Evolutionary conservation across 2,888 invertebrate genomes (phyloP).

Genomic region (Cerastoderma edule): DNA sequence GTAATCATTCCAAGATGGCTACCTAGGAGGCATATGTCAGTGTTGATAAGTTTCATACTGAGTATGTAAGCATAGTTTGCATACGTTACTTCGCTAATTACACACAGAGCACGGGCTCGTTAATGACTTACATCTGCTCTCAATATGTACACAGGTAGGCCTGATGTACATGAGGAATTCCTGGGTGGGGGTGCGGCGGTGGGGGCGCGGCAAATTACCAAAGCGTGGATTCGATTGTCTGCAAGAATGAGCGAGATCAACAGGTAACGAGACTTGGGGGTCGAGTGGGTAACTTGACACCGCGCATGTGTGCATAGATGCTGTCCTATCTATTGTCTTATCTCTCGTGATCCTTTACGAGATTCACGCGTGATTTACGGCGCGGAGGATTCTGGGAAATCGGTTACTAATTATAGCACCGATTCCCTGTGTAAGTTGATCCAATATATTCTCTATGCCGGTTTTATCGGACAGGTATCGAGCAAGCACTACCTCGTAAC

Average conservation of each 20-base stretch:
- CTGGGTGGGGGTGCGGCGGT: conserved; percentile 11
- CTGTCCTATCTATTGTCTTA: conserved; percentile 22
- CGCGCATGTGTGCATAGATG: conserved; percentile 16
- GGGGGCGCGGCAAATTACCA: conserved; percentile 2
- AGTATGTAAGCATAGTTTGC: conserved; percentile 14
- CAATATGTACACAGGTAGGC: background rate
- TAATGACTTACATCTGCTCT: conserved; percentile 20
- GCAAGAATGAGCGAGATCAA: conserved; percentile 6
- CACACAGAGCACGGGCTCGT: conserved; percentile 5
- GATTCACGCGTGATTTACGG: conserved; percentile 25
- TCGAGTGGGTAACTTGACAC: conserved; percentile 18
- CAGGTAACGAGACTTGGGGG: conserved; percentile 15
- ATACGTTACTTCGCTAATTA: conserved; percentile 12
- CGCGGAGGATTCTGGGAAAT: conserved; percentile 14
- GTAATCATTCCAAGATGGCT: no score
- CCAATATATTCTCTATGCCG: no score
- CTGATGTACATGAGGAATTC: conserved; percentile 1
- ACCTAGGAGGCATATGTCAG: conserved; percentile 6
- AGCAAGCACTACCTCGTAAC: no score
- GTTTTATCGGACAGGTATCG: no score
- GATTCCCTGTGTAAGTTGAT: conserved; percentile 25
- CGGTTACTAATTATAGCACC: conserved; percentile 33
- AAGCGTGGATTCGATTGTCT: background rate
- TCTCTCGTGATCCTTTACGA: conserved; percentile 19
- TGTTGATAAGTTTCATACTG: conserved; percentile 11